A percentile compares a stretch with the other conserved stretches of the same genome.
phyloP scores from a whole-genome alignment of 37 sponge, comb jelly and placozoan species.

The Oscarella lobularis region DNA sequence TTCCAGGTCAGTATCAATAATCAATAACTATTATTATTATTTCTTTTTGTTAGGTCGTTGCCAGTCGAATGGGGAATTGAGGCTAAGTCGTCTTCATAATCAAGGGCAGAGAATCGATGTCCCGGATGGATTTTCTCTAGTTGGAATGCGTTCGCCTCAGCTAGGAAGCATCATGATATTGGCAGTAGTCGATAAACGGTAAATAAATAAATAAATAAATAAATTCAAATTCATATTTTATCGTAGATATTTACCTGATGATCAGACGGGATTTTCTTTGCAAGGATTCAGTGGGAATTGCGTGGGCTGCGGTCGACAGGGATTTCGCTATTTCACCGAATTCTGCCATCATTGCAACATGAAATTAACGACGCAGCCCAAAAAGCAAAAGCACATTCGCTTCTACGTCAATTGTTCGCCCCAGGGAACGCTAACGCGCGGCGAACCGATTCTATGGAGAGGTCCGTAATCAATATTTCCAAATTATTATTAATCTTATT shows the following conservation, averaged over 20 bases:
- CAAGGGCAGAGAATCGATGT: not conserved
- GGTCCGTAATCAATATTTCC: slow-evolving; percentile 5
- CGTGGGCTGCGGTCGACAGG: slow-evolving; percentile 18
- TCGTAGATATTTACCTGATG: slow-evolving; percentile 2
- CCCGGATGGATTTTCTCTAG: slow-evolving; percentile 23
- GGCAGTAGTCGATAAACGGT: slow-evolving; percentile 27
- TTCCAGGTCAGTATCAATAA: no score
- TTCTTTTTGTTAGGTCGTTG: slow-evolving; percentile 8
- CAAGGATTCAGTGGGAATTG: slow-evolving; percentile 28
- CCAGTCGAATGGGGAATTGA: slow-evolving; percentile 3
- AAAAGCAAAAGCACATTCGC: slow-evolving; percentile 30
- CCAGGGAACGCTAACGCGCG: slow-evolving; percentile 14
- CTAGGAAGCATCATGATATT: slow-evolving; percentile 15
- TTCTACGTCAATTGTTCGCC: slow-evolving; percentile 20
- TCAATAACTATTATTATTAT: no score
- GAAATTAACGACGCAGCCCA: slow-evolving; percentile 26
- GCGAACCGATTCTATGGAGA: slow-evolving; percentile 24
- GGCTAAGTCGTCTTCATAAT: not conserved
- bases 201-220: slow-evolving; percentile 6
- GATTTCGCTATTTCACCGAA: slow-evolving; percentile 30
- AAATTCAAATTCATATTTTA: not conserved
- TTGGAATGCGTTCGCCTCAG: slow-evolving; percentile 24
- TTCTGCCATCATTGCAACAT: slow-evolving; percentile 28
- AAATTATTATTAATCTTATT: not conserved
- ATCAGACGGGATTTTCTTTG: not conserved